These are phyloP conservation scores for Saxidomus purpurata DNA, from an alignment of 1,140 invertebrate genomes.

Conservation along the genomic window DNA sequence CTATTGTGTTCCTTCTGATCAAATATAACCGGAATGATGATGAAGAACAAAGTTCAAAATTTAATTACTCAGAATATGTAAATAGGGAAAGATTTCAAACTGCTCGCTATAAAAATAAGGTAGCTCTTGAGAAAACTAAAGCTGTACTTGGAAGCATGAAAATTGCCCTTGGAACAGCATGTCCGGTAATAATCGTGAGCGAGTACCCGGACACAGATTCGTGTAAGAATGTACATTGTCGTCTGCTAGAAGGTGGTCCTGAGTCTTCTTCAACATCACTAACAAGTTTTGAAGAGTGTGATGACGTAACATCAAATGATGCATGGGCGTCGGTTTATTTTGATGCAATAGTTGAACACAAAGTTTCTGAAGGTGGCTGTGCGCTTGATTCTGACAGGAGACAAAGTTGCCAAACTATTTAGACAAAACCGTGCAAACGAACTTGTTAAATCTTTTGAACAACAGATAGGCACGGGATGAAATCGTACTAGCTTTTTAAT, in stretches of 20 bases:
- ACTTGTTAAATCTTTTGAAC: too few relatives aligned
- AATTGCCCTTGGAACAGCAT: neutral
- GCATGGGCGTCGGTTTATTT: neutral
- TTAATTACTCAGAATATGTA: slow-evolving; percentile 81
- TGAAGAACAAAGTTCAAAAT: slow-evolving; percentile 75
- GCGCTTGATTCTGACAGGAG: neutral
- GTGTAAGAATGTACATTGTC: neutral
- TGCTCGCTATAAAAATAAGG: slow-evolving; percentile 69
- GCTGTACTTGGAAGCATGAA: neutral
- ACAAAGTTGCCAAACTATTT: neutral
- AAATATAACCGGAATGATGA: slow-evolving; percentile 80
- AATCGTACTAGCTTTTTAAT: too few relatives aligned
- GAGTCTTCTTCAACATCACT: neutral
- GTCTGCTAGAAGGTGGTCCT: neutral
- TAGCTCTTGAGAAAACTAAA: slow-evolving; percentile 60
- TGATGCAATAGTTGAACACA: neutral
- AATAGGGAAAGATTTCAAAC: slow-evolving; percentile 74
- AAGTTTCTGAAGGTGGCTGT: neutral
- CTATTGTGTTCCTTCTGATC: slow-evolving; percentile 80
- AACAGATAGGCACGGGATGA: too few relatives aligned
- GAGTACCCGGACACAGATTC: slow-evolving; percentile 10
- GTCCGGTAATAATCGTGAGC: slow-evolving; percentile 59
- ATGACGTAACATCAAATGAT: neutral
- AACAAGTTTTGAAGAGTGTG: slow-evolving; percentile 1
- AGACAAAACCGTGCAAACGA: neutral